Conservation (phyloP, 1,140 invertebrate genomes). For the Bombus polaris region DNA sequence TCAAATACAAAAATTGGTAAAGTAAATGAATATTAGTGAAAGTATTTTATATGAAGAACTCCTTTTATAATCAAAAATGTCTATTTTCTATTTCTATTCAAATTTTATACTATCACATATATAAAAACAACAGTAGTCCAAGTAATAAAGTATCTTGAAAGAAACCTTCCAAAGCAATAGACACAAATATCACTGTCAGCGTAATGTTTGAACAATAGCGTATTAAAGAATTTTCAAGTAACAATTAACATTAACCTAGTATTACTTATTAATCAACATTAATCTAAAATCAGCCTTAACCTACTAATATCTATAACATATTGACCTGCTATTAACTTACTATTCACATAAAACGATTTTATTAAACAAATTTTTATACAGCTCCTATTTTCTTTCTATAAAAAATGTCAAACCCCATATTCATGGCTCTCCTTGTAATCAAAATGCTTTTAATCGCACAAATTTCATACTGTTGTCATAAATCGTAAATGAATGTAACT, state of each 20-base stretch:
- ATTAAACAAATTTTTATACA: background rate
- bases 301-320: too few species aligned
- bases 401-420: background rate
- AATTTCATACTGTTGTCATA: background rate
- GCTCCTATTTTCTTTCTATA: background rate
- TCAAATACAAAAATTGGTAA: background rate
- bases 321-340: too few species aligned
- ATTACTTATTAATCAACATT: too few species aligned
- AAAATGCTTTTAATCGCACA: background rate
- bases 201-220: too few species aligned
- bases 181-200: background rate
- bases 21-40: background rate
- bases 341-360: background rate
- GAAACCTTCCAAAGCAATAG: background rate
- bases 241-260: too few species aligned
- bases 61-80: background rate
- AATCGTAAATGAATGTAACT: background rate
- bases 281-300: too few species aligned
- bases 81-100: background rate
- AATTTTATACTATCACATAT: background rate
- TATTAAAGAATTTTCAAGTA: too few species aligned
- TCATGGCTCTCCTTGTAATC: background rate
- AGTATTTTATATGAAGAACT: background rate
- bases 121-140: too few species aligned
- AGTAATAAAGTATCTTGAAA: background rate